Conservation (phyloP, 1,140 invertebrate genomes). For the Meloidogyne chitwoodi region DNA sequence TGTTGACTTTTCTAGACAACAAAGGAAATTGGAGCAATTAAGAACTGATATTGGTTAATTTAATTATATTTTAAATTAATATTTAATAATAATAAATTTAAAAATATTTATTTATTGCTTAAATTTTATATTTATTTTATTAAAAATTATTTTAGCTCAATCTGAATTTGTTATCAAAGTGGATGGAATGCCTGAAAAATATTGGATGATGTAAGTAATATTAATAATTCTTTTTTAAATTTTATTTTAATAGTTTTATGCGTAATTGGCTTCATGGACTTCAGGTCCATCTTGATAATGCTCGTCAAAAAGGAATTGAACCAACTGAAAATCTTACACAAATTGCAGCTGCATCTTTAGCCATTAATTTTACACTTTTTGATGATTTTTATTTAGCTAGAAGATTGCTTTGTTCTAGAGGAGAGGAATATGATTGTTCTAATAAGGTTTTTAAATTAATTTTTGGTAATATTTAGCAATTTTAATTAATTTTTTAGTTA, state of each 20-base stretch:
- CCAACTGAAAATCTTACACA: conserved; percentile 38
- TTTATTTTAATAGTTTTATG: conserved; percentile 46
- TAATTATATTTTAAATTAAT: not conserved
- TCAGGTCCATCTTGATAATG: conserved; percentile 28
- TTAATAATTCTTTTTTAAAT: no score
- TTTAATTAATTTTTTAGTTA: conserved; percentile 51
- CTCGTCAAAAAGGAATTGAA: conserved; percentile 14
- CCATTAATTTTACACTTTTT: conserved; percentile 25
- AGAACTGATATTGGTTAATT: conserved; percentile 74
- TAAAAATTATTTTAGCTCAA: conserved; percentile 45
- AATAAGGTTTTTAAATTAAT: conserved; percentile 31
- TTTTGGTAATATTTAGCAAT: not conserved
- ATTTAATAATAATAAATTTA: not conserved
- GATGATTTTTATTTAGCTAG: conserved; percentile 50
- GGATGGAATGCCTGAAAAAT: conserved; percentile 34
- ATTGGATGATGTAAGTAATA: conserved; percentile 12
- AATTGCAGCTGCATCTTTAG: conserved; percentile 31
- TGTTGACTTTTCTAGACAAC: conserved; percentile 92
- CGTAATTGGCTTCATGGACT: conserved; percentile 48
- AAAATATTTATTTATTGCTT: conserved; percentile 6
- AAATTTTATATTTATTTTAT: no score
- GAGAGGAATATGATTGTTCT: conserved; percentile 48
- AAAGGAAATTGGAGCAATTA: conserved; percentile 84
- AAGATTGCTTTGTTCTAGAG: conserved; percentile 50
- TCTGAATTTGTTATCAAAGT: conserved; percentile 56